These are phyloP conservation scores for Uloborus plumipes DNA, from an alignment of 2,888 invertebrate genomes.

Conservation along the genomic window DNA sequence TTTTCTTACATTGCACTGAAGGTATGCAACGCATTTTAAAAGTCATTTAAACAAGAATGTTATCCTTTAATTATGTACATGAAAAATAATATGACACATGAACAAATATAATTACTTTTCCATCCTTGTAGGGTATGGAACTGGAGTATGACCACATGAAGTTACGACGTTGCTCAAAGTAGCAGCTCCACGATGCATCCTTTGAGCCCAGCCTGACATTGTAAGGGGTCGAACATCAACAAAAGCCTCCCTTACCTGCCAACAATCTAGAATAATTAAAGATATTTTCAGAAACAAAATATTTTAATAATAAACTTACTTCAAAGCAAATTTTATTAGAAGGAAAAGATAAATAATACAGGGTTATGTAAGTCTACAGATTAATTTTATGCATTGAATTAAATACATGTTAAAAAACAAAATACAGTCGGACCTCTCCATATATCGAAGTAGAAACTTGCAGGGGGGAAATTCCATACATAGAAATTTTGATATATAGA, in stretches of 20 bases:
- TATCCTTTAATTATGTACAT: neutral
- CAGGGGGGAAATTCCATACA: no score
- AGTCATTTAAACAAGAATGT: neutral
- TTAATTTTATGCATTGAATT: neutral
- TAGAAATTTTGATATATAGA: no score
- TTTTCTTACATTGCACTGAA: neutral
- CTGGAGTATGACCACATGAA: slow-evolving; percentile 86
- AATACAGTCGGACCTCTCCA: no score
- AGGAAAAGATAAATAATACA: neutral
- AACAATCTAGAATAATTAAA: slow-evolving; percentile 5
- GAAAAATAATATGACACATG: neutral
- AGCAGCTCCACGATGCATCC: slow-evolving; percentile 91
- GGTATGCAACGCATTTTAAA: neutral
- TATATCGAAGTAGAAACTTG: no score
- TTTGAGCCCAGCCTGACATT: slow-evolving; percentile 93
- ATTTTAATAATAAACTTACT: neutral
- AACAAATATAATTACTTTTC: slow-evolving; percentile 65
- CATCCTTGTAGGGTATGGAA: slow-evolving; percentile 66
- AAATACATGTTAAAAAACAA: no score
- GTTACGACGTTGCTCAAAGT: slow-evolving; percentile 91
- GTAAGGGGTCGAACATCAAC: slow-evolving; percentile 45
- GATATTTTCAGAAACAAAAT: neutral
- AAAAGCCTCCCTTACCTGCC: slow-evolving; percentile 7
- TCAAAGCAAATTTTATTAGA: neutral
- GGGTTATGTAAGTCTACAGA: neutral